A percentile compares a stretch with the other conserved stretches of the same genome.
Conservation (phyloP, 2,113 vertebrate species). For the Xiphias gladius region DNA sequence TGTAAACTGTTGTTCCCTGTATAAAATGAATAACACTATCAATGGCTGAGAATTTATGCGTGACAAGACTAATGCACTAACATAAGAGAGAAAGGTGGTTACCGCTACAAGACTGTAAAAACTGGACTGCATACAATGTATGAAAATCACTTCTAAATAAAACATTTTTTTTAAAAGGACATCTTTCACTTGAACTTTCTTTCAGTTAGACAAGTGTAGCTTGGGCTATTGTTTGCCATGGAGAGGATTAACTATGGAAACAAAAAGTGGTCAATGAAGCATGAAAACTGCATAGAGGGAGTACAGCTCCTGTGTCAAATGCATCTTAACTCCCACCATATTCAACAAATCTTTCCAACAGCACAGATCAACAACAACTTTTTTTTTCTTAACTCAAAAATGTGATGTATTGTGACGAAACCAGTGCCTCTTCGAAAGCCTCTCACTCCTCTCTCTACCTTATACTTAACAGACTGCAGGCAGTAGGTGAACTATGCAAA, state of each 20-base stretch:
- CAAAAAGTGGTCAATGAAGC: slow-evolving; percentile 41
- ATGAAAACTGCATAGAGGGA: slow-evolving; percentile 16
- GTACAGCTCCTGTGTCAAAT: neutral
- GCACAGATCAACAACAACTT: neutral
- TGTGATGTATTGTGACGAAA: neutral
- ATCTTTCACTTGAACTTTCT: slow-evolving; percentile 35
- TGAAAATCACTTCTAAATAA: neutral
- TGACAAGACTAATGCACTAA: neutral
- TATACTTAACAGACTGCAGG: neutral
- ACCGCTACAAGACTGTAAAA: neutral
- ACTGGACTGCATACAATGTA: neutral
- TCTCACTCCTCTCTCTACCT: neutral
- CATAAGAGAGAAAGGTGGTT: neutral
- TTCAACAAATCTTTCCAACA: neutral
- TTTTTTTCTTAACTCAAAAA: neutral
- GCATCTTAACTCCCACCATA: neutral
- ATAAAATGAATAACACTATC: neutral
- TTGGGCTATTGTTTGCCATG: slow-evolving; percentile 33
- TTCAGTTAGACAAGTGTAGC: slow-evolving; percentile 21
- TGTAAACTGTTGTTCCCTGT: neutral
- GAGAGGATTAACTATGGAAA: slow-evolving; percentile 40
- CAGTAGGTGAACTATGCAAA: neutral
- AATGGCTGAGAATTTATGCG: neutral
- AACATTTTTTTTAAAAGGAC: neutral
- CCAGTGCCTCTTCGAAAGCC: neutral